Evolutionary conservation across 2,797 vertebrate genomes (phyloP).

Genomic region (Cryptoprocta ferox): DNA sequence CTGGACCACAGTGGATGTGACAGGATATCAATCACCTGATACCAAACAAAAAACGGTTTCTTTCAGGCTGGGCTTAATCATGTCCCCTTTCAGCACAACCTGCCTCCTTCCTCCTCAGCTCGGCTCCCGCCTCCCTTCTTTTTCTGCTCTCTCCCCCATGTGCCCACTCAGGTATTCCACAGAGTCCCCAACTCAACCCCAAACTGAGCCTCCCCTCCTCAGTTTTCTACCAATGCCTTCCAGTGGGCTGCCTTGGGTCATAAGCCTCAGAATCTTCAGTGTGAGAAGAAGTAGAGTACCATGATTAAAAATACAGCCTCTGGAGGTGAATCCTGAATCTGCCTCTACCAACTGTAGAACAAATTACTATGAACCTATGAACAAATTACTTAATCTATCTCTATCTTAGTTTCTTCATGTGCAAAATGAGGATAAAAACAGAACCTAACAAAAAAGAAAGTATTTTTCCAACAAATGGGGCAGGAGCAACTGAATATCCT

Average conservation of each 20-base stretch:
- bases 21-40: background rate
- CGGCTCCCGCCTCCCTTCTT: background rate
- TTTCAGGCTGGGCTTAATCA: background rate
- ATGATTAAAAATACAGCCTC: background rate
- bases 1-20: background rate
- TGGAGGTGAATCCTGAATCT: background rate
- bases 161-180: background rate
- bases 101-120: background rate
- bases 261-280: background rate
- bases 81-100: background rate
- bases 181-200: background rate
- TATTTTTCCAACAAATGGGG: background rate
- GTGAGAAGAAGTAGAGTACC: background rate
- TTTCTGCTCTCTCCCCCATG: background rate
- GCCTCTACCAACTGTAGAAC: background rate
- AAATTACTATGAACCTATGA: background rate
- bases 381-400: background rate
- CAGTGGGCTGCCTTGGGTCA: background rate
- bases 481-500: background rate
- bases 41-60: background rate
- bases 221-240: background rate
- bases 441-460: background rate
- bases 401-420: background rate
- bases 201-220: background rate
- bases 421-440: background rate